phyloP scores from a whole-genome alignment of 2,888 invertebrate genomes.

The Euproctis similis region DNA sequence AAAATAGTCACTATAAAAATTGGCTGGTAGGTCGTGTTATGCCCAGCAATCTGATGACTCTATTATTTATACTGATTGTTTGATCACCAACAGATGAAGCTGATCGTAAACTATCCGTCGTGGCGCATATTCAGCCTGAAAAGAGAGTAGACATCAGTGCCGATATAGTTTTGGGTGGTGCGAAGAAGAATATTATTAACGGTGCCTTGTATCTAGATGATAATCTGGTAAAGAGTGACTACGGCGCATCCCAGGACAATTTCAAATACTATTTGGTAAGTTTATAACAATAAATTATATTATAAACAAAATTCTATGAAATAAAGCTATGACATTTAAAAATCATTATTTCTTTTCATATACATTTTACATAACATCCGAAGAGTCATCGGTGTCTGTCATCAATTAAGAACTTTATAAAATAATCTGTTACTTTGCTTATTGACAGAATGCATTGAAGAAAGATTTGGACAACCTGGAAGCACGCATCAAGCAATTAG shows the following conservation, averaged over 20 bases:
- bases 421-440: neutral
- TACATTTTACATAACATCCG: no score
- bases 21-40: no score
- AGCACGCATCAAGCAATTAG: slow-evolving; percentile 46
- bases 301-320: no score
- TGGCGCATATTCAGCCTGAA: slow-evolving; percentile 76
- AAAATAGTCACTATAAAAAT: no score
- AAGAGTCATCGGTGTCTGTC: no score
- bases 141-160: slow-evolving; percentile 78
- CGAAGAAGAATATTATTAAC: slow-evolving; percentile 75
- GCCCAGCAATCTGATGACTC: no score
- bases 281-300: slow-evolving; percentile 8
- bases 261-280: slow-evolving; percentile 74
- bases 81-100: slow-evolving; percentile 27
- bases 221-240: slow-evolving; percentile 79
- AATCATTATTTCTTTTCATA: no score
- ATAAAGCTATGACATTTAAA: no score
- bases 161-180: slow-evolving; percentile 67
- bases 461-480: slow-evolving; percentile 56
- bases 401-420: no score
- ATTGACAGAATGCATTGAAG: slow-evolving; percentile 51
- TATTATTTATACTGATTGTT: neutral
- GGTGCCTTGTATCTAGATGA: slow-evolving; percentile 77
- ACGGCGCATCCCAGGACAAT: slow-evolving; percentile 76
- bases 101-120: slow-evolving; percentile 69